Evolutionary conservation across 2,888 invertebrate species (phyloP).

Genomic region (Cheiracanthium punctorium): DNA sequence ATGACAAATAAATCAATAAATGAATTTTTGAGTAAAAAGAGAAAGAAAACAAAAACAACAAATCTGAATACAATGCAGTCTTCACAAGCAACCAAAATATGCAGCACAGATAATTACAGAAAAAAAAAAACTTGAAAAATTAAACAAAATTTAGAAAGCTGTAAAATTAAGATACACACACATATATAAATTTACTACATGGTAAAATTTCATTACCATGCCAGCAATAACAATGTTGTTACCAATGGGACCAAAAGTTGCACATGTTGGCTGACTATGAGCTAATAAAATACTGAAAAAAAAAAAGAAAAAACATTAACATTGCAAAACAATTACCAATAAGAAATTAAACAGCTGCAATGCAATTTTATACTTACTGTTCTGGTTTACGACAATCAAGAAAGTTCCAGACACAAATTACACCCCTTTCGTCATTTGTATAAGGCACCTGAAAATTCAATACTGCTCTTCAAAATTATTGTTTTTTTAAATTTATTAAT

Average conservation of each 20-base stretch:
- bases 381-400: constrained; percentile 44
- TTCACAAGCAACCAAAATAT: no score
- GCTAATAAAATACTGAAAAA: constrained; percentile 55
- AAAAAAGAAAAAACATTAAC: constrained; percentile 6
- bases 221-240: constrained; percentile 56
- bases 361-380: constrained; percentile 38
- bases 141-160: no score
- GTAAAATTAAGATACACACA: no score
- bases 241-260: constrained; percentile 51
- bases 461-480: no score
- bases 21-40: no score
- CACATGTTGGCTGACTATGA: constrained; percentile 63
- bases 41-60: no score
- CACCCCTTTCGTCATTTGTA: constrained; percentile 44
- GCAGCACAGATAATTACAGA: no score
- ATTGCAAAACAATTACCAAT: neutral
- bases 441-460: neutral
- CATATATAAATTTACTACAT: no score
- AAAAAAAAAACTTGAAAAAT: no score
- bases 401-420: constrained; percentile 65
- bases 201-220: constrained; percentile 48
- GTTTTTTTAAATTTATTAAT: no score
- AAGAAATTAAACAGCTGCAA: neutral
- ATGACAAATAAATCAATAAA: no score
- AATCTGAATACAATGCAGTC: no score